phyloP scores from a whole-genome alignment of 2,113 vertebrate genomes.

The Prochilodus magdalenae region DNA sequence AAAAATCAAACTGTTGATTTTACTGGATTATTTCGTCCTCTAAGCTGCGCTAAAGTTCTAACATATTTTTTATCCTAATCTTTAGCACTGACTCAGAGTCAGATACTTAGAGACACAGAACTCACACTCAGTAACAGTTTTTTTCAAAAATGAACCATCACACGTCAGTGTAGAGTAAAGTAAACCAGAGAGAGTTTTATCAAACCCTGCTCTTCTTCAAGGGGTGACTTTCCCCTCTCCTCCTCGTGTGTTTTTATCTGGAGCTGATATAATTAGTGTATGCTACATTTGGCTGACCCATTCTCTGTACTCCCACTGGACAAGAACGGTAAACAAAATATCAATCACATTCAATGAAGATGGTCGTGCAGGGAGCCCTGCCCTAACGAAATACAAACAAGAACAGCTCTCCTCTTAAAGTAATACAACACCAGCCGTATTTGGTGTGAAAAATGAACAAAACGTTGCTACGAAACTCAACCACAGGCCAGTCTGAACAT shows the following conservation, averaged over 20 bases:
- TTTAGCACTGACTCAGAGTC: too few relatives aligned
- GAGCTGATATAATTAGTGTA: slow-evolving; percentile 53
- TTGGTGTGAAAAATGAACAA: not conserved
- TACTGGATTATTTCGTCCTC: too few relatives aligned
- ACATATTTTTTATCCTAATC: too few relatives aligned
- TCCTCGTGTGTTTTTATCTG: slow-evolving; percentile 27
- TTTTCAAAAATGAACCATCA: slow-evolving; percentile 14
- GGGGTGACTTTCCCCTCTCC: slow-evolving; percentile 22
- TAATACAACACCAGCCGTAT: slow-evolving; percentile 10
- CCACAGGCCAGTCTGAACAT: not conserved
- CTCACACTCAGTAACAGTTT: not conserved
- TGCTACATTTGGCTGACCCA: slow-evolving; percentile 49
- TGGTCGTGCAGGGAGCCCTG: slow-evolving; percentile 7
- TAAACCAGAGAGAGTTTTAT: slow-evolving; percentile 16
- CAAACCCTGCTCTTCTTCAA: not conserved
- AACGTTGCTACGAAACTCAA: not conserved
- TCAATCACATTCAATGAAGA: slow-evolving; percentile 54
- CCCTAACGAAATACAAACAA: slow-evolving; percentile 43
- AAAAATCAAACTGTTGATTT: too few relatives aligned
- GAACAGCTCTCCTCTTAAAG: not conserved
- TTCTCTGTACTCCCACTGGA: slow-evolving; percentile 49
- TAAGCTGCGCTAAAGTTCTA: too few relatives aligned
- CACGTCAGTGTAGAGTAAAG: not conserved
- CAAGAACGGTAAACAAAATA: slow-evolving; percentile 55
- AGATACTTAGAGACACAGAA: not conserved